These are phyloP conservation scores for Streptopelia turtur DNA, from an alignment of 2,797 vertebrate genomes.

Conservation along the genomic window DNA sequence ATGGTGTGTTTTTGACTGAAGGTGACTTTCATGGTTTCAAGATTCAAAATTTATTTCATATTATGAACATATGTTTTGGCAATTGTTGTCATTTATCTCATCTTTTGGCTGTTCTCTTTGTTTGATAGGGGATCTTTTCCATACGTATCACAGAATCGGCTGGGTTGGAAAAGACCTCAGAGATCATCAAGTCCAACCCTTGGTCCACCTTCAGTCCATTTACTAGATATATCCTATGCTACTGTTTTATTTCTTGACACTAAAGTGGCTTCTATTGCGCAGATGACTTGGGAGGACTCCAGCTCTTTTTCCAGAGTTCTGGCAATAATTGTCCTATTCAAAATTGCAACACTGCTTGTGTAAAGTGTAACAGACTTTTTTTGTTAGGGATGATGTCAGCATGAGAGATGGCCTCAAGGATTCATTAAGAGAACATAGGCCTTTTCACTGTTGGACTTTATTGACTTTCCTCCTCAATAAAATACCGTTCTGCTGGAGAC, in stretches of 20 bases:
- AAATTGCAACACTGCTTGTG: constrained; percentile 53
- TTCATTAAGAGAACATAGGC: constrained; percentile 78
- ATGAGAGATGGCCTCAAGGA: constrained; percentile 75
- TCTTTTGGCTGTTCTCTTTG: neutral
- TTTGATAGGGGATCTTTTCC: constrained; percentile 42
- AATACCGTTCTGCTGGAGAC: constrained; percentile 63
- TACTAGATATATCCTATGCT: neutral
- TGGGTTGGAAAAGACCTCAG: no score
- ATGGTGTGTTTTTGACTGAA: neutral
- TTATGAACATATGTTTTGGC: constrained; percentile 13
- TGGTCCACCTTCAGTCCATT: no score
- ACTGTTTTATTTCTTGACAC: constrained; percentile 43
- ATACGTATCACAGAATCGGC: neutral
- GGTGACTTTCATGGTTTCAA: constrained; percentile 36
- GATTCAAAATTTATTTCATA: constrained; percentile 28
- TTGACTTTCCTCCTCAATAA: constrained; percentile 68
- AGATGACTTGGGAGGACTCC: constrained; percentile 50
- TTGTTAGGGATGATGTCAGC: constrained; percentile 78
- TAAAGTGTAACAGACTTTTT: constrained; percentile 75
- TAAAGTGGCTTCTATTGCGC: constrained; percentile 25
- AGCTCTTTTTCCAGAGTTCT: constrained; percentile 40
- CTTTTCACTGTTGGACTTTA: constrained; percentile 65
- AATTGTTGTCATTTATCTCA: constrained; percentile 15
- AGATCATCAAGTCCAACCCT: no score
- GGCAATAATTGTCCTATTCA: constrained; percentile 60